Base-by-base conservation (phyloP, 64 coral and sea anemone genomes). In the Hydrozoanthus tunicans region DNA sequence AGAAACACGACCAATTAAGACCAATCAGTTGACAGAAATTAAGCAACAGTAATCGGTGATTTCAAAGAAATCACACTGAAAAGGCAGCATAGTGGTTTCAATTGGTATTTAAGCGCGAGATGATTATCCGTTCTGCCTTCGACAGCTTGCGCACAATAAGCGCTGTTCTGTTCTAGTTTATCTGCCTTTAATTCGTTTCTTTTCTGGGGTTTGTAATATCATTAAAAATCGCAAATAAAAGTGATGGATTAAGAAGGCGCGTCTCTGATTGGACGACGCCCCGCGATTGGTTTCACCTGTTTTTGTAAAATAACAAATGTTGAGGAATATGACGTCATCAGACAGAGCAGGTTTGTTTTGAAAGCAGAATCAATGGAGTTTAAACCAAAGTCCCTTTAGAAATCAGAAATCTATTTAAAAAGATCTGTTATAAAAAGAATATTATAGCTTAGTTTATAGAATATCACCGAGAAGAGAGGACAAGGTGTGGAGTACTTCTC, bases 1-100 rank as follows among this genome's bases (percentile, higher is more conserved):
- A 88, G 54, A 74, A 88, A 88, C 69, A 88, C 56, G 6, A 32
- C 56, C 84, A 88, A 88, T 88, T 88, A 88, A 88, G 56, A 88
- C 68, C 84, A 88, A 88, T 88, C 70, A 75, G 84, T 23, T 74
- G 12, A 61, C 55, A 32, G 13, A 88, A 74, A 13, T 88, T 14
- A 74, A 73, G 32, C 43, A 88, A 88, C 84, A 88, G 84, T 88
- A 88, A 88, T 75, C 67, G 67, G 23, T 75, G 26, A 88, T 51
- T 52, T 60, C 5, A 88, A 88, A 43, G 56, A 73, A 88, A 60
- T 51, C 10, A 74, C 24, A 75, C 70, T 74, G 84, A 88, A 86
- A 59, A 57, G 24, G 67, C 11, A 81, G 32, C 68, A 75, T 74
- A 58, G 69, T 3, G 23, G 56, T 23, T 88, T 70, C 74, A 72